Base-by-base conservation (phyloP, 2,797 vertebrate species). In the Parambassis ranga region DNA sequence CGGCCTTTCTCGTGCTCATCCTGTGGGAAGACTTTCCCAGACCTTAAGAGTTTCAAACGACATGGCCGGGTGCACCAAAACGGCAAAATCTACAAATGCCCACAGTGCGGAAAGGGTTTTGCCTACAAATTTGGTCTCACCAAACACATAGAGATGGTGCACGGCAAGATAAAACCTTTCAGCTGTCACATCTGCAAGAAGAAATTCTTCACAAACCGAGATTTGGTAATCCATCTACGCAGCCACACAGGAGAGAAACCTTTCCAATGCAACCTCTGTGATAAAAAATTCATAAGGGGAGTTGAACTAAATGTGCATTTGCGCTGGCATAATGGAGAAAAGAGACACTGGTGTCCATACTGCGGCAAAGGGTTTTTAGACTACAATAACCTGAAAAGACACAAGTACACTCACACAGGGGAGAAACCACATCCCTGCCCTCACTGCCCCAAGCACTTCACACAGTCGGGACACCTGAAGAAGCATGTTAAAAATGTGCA, bases 321-420 rank as follows among this genome's bases (percentile, higher is more conserved):
- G 62, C 79, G 90, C 31, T 90, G 89, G 71, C 92, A 93, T 32
- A 87, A 87, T 9, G 91, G 91, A 3, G 92, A 93, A 56, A 92
- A 91, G 73, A 89, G 89, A 39, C 87, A 92, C 42, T 84, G 84
- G 76, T 94, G 93, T 27, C 48, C 89, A 1, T 86, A 63, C 52
- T 94, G 93, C 37, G 90, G 82, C 5, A 94, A 93, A 71, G 90
- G 90, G 14, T 93, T 93, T 68, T 75, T 92, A 63, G 92, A 93
- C 50, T 72, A 56, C 16, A 92, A 91, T 30, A 93, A 93, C 48
- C 47, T 94, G 30, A 94, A 93, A 82, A 85, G 91, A 42, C 93
- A 94, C 56, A 91, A 81, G 19, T 90, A 85, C 16, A 90, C 79
- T 16, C 93, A 94, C 79, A 93, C 92, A 0, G 93, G 92, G 5